These are phyloP conservation scores for Oncorhynchus clarkii DNA, from an alignment of 2,113 vertebrate species.

Conservation along the genomic window DNA sequence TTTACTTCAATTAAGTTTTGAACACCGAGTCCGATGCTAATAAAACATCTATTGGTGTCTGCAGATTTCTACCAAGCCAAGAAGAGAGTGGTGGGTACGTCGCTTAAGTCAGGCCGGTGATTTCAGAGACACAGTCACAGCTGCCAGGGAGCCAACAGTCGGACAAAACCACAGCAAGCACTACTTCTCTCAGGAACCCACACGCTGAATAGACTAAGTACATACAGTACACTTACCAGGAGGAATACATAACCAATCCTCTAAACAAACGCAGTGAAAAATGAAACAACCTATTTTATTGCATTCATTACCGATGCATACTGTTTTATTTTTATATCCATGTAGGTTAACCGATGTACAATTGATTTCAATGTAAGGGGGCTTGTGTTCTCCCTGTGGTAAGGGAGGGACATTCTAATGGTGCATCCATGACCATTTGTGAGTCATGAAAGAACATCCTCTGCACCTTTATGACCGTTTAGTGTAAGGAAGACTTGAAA, in stretches of 20 bases:
- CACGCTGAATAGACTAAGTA: conserved; percentile 32
- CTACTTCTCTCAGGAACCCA: conserved; percentile 52
- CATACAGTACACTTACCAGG: neutral
- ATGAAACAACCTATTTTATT: neutral
- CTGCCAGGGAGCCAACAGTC: conserved; percentile 11
- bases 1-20: neutral
- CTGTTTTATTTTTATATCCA: too few species aligned
- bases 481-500: conserved; percentile 26
- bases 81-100: conserved; percentile 65
- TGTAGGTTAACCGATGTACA: too few species aligned
- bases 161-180: conserved; percentile 18
- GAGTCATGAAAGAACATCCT: too few species aligned
- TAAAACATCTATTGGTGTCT: neutral
- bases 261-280: neutral
- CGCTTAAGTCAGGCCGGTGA: conserved; percentile 79
- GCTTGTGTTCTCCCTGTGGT: conserved; percentile 8
- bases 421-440: neutral
- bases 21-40: conserved; percentile 15
- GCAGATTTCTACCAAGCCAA: conserved; percentile 90
- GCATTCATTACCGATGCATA: too few species aligned
- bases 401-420: conserved; percentile 53
- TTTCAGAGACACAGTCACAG: neutral
- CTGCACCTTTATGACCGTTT: too few species aligned
- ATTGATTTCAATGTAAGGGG: conserved; percentile 20
- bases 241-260: conserved; percentile 11